phyloP scores from a whole-genome alignment of 2,797 vertebrate species.

The Notolepis coatsorum region DNA sequence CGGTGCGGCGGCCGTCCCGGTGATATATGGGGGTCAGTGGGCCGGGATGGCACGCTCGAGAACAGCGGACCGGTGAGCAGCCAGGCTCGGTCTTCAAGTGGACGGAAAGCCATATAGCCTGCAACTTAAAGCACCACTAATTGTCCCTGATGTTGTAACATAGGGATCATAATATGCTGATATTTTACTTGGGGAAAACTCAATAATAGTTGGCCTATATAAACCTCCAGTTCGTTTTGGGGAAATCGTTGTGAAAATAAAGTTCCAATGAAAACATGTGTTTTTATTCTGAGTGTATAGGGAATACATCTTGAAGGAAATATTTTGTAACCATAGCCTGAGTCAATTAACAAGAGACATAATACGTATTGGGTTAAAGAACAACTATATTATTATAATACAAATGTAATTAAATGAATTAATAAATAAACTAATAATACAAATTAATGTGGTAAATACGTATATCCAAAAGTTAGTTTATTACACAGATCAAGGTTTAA shows the following conservation, averaged over 20 bases:
- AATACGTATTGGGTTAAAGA: no score
- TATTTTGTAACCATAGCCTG: neutral
- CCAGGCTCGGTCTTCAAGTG: slow-evolving; percentile 65
- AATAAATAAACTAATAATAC: no score
- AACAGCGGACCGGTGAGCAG: slow-evolving; percentile 81
- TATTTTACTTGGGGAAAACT: slow-evolving; percentile 20
- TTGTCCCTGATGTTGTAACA: slow-evolving; percentile 68
- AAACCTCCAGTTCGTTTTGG: slow-evolving; percentile 14
- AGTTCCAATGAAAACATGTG: neutral
- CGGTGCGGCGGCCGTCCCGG: slow-evolving; percentile 86
- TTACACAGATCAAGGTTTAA: no score
- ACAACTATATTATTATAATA: no score
- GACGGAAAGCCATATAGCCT: slow-evolving; percentile 57
- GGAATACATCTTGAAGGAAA: no score
- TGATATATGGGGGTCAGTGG: slow-evolving; percentile 95
- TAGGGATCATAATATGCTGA: slow-evolving; percentile 14
- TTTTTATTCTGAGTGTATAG: no score
- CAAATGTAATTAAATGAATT: no score
- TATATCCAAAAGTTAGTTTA: no score
- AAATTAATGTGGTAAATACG: no score
- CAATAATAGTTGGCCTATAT: slow-evolving; percentile 29
- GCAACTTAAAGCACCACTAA: slow-evolving; percentile 38
- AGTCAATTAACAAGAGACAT: no score
- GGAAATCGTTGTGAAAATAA: neutral
- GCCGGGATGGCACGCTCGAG: slow-evolving; percentile 81